Conservation (phyloP, 1,140 invertebrate species). For the Spodoptera litura region DNA sequence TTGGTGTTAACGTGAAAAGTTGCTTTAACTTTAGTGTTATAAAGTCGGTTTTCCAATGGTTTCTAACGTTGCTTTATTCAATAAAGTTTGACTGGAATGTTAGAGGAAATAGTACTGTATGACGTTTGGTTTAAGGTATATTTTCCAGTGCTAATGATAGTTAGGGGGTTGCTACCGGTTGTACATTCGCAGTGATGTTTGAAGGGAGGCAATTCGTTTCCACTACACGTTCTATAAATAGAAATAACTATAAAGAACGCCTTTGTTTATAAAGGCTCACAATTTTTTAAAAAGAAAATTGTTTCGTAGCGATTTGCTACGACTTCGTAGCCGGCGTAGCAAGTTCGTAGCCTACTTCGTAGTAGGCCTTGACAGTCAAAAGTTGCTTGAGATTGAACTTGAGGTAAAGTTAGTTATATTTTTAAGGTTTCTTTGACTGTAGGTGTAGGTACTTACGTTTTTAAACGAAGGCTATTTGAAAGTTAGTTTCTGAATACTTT, state of each 20-base stretch:
- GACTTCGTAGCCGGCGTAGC: neutral
- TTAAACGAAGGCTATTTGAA: neutral
- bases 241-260: conserved; percentile 1
- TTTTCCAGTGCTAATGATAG: neutral
- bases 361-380: neutral
- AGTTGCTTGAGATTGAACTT: neutral
- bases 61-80: conserved; percentile 11
- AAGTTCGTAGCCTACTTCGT: neutral
- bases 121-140: conserved; percentile 13
- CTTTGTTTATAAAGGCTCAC: neutral
- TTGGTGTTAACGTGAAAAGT: neutral
- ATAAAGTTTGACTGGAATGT: conserved; percentile 12
- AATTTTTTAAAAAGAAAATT: neutral
- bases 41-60: neutral
- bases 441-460: neutral
- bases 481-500: no score
- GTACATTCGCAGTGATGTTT: conserved; percentile 62
- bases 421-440: neutral
- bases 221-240: conserved; percentile 30
- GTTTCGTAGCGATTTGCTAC: neutral
- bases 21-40: neutral
- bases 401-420: neutral
- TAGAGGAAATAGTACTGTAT: neutral
- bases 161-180: conserved; percentile 54
- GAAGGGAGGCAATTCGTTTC: conserved; percentile 48